phyloP scores from a whole-genome alignment of 2,888 invertebrate species.

The Hipparchia sbordonii region DNA sequence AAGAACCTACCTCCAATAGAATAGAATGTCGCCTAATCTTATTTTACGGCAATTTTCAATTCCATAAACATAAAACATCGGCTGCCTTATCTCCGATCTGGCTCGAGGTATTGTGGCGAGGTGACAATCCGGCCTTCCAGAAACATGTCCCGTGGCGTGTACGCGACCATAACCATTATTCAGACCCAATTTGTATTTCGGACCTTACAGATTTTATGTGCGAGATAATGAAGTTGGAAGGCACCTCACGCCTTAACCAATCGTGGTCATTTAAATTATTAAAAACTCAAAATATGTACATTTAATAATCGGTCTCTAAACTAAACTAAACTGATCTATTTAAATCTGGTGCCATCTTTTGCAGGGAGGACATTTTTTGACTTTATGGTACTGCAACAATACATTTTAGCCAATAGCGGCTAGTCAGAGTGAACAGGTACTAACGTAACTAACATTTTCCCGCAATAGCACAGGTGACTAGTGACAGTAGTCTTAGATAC shows the following conservation, averaged over 20 bases:
- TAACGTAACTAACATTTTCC: too few species aligned
- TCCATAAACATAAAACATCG: constrained; percentile 46
- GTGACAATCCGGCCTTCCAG: constrained; percentile 47
- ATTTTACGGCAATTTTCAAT: constrained; percentile 55
- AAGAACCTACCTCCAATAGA: constrained; percentile 5
- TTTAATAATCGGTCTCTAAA: too few species aligned
- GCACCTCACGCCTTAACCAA: background rate
- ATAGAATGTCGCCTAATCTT: constrained; percentile 43
- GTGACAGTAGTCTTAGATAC: too few species aligned
- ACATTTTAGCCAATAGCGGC: too few species aligned
- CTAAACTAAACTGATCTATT: too few species aligned
- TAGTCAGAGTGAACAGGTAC: too few species aligned
- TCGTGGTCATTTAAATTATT: background rate
- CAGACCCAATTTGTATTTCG: constrained; percentile 42
- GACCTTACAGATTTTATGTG: constrained; percentile 30
- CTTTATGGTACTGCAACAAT: too few species aligned
- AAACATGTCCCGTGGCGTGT: constrained; percentile 46
- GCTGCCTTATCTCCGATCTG: constrained; percentile 43
- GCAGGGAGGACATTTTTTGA: too few species aligned
- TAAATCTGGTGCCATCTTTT: too few species aligned
- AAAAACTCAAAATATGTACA: too few species aligned
- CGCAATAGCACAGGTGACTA: too few species aligned
- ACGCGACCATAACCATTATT: constrained; percentile 35
- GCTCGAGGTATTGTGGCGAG: constrained; percentile 44
- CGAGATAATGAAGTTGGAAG: constrained; percentile 20